Evolutionary conservation across 2,113 vertebrate species (phyloP).

Genomic region (Hoplias malabaricus): DNA sequence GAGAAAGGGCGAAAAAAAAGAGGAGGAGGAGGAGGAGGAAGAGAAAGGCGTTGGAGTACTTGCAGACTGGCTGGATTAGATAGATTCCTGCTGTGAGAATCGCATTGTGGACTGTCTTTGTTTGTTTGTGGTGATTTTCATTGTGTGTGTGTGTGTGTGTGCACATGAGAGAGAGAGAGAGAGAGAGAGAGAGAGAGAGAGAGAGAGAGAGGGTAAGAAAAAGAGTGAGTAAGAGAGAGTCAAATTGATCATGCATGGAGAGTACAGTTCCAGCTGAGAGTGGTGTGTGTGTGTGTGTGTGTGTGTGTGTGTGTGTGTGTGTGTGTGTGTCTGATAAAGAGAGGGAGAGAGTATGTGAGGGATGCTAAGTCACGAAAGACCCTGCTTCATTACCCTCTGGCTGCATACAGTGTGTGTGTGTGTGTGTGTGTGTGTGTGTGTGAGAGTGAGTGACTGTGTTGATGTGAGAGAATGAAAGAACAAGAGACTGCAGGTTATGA

Average conservation of each 20-base stretch:
- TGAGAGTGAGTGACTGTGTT: neutral
- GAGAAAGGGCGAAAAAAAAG: conserved; percentile 25
- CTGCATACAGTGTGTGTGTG: neutral
- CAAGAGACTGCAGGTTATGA: conserved; percentile 14
- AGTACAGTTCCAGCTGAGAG: neutral
- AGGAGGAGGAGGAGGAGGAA: conserved; percentile 13
- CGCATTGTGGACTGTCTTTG: conserved; percentile 26
- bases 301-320: neutral
- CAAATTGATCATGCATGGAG: conserved; percentile 27
- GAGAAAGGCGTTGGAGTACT: conserved; percentile 30
- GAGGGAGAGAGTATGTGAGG: neutral
- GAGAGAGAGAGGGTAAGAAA: neutral
- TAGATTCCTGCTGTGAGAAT: conserved; percentile 15
- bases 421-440: neutral
- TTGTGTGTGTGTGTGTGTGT: neutral
- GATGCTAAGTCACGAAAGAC: conserved; percentile 14
- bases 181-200: neutral
- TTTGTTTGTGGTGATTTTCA: conserved; percentile 21
- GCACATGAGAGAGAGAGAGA: neutral
- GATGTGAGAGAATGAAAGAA: neutral
- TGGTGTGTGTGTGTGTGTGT: neutral
- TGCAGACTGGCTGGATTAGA: conserved; percentile 6
- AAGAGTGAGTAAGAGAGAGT: neutral
- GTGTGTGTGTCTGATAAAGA: neutral
- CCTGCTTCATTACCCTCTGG: conserved; percentile 30